Percentiles rank a stretch among this genome's conserved stretches.
phyloP scores from a whole-genome alignment of 1,140 invertebrate genomes.

The Hyposmocoma kahamanoa region DNA sequence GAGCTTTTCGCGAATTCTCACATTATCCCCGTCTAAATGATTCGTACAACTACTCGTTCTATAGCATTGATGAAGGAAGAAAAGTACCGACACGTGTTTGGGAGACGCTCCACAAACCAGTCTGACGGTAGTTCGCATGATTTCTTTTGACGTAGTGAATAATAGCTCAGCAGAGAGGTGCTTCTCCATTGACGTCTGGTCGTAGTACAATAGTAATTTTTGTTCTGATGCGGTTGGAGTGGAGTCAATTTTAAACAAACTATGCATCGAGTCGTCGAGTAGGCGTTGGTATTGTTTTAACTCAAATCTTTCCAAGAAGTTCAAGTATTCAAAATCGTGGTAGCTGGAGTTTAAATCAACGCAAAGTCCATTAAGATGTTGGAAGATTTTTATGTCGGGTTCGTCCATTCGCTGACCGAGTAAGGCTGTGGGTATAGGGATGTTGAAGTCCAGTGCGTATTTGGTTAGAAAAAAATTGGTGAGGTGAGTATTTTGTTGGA shows the following conservation, averaged over 20 bases:
- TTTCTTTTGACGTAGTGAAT: conserved; percentile 45
- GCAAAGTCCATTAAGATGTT: conserved; percentile 39
- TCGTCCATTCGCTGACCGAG: conserved; percentile 24
- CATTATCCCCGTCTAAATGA: conserved; percentile 52
- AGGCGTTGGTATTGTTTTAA: conserved; percentile 51
- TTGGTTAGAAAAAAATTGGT: conserved; percentile 17
- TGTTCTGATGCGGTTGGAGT: conserved; percentile 23
- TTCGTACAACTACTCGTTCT: conserved; percentile 42
- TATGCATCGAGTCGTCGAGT: conserved; percentile 42
- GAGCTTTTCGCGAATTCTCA: conserved; percentile 51
- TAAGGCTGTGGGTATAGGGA: conserved; percentile 40
- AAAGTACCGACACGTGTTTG: conserved; percentile 46
- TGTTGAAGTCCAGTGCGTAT: conserved; percentile 47
- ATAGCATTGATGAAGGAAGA: conserved; percentile 60
- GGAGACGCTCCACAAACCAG: conserved; percentile 49
- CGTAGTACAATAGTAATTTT: conserved; percentile 42
- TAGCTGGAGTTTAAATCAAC: conserved; percentile 34
- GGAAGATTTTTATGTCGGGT: conserved; percentile 45
- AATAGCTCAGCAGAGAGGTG: conserved; percentile 45
- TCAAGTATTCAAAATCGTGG: conserved; percentile 52
- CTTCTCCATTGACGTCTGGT: conserved; percentile 54
- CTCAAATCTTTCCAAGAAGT: conserved; percentile 48
- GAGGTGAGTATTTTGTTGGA: background rate
- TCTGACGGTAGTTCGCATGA: conserved; percentile 51
- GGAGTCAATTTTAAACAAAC: conserved; percentile 38